Base-by-base conservation (phyloP, 2,888 invertebrate genomes). In the Tachina fera region DNA sequence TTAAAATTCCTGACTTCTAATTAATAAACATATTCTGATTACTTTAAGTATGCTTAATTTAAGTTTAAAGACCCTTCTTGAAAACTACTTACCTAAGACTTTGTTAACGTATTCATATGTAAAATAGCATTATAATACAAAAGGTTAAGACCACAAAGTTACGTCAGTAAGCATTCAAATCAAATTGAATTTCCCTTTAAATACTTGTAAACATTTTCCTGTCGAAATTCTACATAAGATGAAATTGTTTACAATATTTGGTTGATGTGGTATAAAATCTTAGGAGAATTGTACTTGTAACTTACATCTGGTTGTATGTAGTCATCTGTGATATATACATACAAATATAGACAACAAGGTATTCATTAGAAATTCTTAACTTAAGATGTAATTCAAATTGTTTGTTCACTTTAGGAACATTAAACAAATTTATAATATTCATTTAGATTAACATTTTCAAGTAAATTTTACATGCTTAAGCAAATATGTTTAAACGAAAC, bases 361-460 rank as follows among this genome's bases (percentile, higher is more conserved):
- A 61, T 61, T 43, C 43, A 49, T 56, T 67, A 51, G 6, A 11
- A 47, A n/a, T 14, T 39, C 11, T 8, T 53, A 16, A 10, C 22
- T 51, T 14, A 22, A 51, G n/a, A 51, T 53, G 61, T 47, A 45
- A 43, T 45, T 9, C 45, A 16, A 56, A 49, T 58, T 10, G n/a
- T 58, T 22, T 19, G 31, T 9, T 22, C 49, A 51, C 39, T 56
- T 76, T 10, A n/a, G 41, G n/a, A 14, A 49, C 13, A 11, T 75
- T 67, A 14, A 0, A 19, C 1, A 53, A 71, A 53, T 41, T n/a
- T 61, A 63, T 31, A 39, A 16, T 63, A 79, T 79, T 63, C 4
- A 79, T 63, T 79, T 63, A 47, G 6, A 14, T 53, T 63, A 71
- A 71, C 71, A 39, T 63, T 53, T 45, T 53, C 16, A 63, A 61